Evolutionary conservation across 1,140 invertebrate genomes (phyloP).

Genomic region (Gonatopus flavifemur): DNA sequence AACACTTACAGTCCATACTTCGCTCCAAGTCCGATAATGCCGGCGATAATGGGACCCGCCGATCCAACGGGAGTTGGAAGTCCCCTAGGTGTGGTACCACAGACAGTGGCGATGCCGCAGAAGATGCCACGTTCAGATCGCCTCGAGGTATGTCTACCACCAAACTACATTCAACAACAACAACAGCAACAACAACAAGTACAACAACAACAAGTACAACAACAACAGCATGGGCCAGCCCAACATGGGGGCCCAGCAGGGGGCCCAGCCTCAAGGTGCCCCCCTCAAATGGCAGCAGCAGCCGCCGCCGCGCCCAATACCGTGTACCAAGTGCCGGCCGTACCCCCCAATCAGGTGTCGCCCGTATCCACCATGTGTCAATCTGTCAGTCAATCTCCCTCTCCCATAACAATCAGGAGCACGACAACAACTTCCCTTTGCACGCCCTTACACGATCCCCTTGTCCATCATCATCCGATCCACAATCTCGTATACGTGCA

Average conservation of each 20-base stretch:
- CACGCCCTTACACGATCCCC: slow-evolving; percentile 51
- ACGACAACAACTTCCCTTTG: slow-evolving; percentile 45
- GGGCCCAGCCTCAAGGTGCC: slow-evolving; percentile 46
- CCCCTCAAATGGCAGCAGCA: slow-evolving; percentile 42
- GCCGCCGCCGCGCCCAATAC: slow-evolving; percentile 46
- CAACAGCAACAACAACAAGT: slow-evolving; percentile 34
- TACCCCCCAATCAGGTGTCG: slow-evolving; percentile 57
- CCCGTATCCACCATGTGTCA: slow-evolving; percentile 58
- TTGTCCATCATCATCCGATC: slow-evolving; percentile 47
- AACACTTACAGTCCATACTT: slow-evolving; percentile 87
- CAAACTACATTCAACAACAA: slow-evolving; percentile 56
- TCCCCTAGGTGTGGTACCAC: slow-evolving; percentile 76
- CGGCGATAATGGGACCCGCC: slow-evolving; percentile 76
- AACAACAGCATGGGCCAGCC: slow-evolving; percentile 45
- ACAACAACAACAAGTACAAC: slow-evolving; percentile 39
- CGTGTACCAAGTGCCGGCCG: slow-evolving; percentile 54
- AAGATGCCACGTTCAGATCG: slow-evolving; percentile 93
- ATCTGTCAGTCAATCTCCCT: slow-evolving; percentile 54
- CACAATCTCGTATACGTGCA: slow-evolving; percentile 58
- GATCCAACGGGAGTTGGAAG: slow-evolving; percentile 73
- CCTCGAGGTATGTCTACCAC: slow-evolving; percentile 83
- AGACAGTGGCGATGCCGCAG: slow-evolving; percentile 82
- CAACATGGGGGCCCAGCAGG: slow-evolving; percentile 50
- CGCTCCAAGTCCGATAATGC: slow-evolving; percentile 83
- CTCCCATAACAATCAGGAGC: slow-evolving; percentile 43